phyloP scores from a whole-genome alignment of 2,888 invertebrate species.

The Tuberolachnus salignus region DNA sequence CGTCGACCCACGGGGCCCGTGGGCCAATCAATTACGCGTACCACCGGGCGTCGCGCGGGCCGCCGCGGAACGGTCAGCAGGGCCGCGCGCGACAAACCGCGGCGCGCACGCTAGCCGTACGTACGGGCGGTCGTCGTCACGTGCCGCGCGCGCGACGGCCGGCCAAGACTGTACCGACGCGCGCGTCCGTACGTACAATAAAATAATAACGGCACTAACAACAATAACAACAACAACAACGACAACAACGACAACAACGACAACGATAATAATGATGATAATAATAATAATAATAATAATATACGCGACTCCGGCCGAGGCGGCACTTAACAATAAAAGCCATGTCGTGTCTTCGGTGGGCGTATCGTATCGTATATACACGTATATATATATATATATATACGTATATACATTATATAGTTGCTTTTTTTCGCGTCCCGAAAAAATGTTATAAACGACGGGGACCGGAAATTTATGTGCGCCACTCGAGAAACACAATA shows the following conservation, averaged over 20 bases:
- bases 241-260: conserved; percentile 14
- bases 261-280: conserved; percentile 1
- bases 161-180: too few species aligned
- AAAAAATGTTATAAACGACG: conserved; percentile 54
- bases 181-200: too few species aligned
- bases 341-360: conserved; percentile 53
- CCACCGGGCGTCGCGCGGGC: too few species aligned
- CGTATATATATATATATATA: not conserved
- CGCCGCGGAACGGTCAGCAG: too few species aligned
- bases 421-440: conserved; percentile 43
- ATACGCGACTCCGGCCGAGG: not conserved
- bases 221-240: too few species aligned
- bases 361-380: not conserved
- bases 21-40: too few species aligned
- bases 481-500: conserved; percentile 50
- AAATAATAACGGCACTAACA: too few species aligned
- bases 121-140: not conserved
- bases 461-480: conserved; percentile 56
- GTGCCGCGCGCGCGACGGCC: not conserved
- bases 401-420: not conserved
- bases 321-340: conserved; percentile 56
- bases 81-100: too few species aligned
- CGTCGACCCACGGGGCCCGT: too few species aligned
- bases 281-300: conserved; percentile 25
- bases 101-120: not conserved